phyloP scores from a whole-genome alignment of 2,113 vertebrate genomes.

The Antechinus flavipes region DNA sequence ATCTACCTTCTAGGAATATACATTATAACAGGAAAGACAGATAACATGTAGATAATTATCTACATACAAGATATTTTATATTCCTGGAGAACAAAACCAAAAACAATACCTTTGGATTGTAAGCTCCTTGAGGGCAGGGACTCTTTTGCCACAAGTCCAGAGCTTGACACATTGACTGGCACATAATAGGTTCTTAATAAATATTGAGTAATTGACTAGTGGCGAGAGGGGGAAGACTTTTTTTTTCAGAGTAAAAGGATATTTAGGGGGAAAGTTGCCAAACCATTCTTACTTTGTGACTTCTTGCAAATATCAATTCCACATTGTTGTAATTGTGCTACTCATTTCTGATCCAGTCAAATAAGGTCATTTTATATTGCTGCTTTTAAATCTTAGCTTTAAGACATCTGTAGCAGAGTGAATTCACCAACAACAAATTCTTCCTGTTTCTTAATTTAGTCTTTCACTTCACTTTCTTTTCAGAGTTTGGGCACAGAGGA shows the following conservation, averaged over 20 bases:
- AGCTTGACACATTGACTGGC: background rate
- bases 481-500: background rate
- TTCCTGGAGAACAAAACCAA: background rate
- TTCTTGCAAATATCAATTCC: background rate
- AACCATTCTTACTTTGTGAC: background rate
- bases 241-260: background rate
- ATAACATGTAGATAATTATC: background rate
- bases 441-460: slow-evolving; percentile 3
- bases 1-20: background rate
- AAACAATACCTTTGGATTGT: background rate
- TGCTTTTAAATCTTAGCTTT: background rate
- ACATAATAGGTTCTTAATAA: background rate
- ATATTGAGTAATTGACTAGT: background rate
- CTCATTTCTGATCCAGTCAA: background rate
- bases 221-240: background rate
- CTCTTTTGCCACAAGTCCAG: background rate
- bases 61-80: background rate
- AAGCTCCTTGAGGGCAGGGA: background rate
- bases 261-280: background rate
- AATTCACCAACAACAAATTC: background rate
- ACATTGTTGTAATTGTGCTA: background rate
- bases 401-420: background rate
- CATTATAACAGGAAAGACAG: background rate
- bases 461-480: slow-evolving; percentile 5
- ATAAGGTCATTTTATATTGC: background rate